A percentile compares a stretch with the other conserved stretches of the same genome.
These are phyloP conservation scores for Argentina silus DNA, from an alignment of 2,797 vertebrate genomes.

Conservation along the genomic window DNA sequence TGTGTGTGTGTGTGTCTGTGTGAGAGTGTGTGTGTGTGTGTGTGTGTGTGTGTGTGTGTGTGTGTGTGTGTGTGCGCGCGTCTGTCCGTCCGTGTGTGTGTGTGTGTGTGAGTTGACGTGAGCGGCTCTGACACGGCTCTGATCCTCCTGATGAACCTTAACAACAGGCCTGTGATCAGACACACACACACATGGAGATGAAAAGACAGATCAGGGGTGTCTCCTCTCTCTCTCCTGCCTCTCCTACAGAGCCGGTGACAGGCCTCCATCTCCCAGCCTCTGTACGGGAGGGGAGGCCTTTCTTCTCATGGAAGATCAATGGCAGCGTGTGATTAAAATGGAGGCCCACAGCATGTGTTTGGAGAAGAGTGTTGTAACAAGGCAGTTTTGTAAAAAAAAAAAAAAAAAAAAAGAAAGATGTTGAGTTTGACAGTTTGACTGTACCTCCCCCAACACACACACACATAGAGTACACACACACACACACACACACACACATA, in stretches of 20 bases:
- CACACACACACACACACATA: slow-evolving; percentile 25
- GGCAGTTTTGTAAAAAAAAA: slow-evolving; percentile 30
- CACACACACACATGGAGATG: slow-evolving; percentile 44
- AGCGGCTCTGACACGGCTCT: slow-evolving; percentile 72
- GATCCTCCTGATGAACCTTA: slow-evolving; percentile 71
- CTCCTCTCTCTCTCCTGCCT: slow-evolving; percentile 32
- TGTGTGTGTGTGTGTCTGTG: no score
- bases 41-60: no score
- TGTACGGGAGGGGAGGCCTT: slow-evolving; percentile 10
- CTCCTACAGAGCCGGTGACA: neutral
- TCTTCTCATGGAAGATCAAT: slow-evolving; percentile 39
- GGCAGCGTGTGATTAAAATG: slow-evolving; percentile 25
- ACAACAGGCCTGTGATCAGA: slow-evolving; percentile 68
- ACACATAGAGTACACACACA: slow-evolving; percentile 37
- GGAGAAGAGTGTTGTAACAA: slow-evolving; percentile 13
- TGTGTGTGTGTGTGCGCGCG: no score
- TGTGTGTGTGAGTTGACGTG: no score
- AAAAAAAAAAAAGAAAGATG: no score
- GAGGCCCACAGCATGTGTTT: slow-evolving; percentile 7
- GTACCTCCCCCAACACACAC: slow-evolving; percentile 21
- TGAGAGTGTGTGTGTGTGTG: no score
- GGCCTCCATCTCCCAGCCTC: no score
- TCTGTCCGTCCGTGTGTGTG: no score
- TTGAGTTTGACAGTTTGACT: slow-evolving; percentile 7
- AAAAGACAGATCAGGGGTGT: slow-evolving; percentile 32